phyloP scores from a whole-genome alignment of 2,113 vertebrate genomes.

The Rhodinocichla rosea region DNA sequence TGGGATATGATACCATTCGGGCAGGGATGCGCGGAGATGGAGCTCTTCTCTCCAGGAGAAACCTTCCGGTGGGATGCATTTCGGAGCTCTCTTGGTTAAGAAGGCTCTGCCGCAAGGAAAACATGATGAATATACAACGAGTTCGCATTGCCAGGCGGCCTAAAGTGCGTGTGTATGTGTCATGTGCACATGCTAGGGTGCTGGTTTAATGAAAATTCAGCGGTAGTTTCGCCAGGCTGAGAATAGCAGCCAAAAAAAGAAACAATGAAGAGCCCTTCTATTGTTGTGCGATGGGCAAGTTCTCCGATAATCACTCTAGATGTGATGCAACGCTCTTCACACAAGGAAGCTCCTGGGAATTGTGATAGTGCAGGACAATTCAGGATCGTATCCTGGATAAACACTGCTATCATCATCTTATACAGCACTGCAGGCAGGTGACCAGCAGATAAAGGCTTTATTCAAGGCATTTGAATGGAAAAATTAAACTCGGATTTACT shows the following conservation, averaged over 20 bases:
- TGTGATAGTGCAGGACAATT: neutral
- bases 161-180: neutral
- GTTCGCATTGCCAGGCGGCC: neutral
- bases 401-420: constrained; percentile 15
- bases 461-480: constrained; percentile 48
- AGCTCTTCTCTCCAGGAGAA: neutral
- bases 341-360: neutral
- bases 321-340: neutral
- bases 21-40: neutral
- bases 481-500: constrained; percentile 51
- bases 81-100: neutral
- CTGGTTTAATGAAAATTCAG: constrained; percentile 53
- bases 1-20: neutral
- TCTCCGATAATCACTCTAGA: constrained; percentile 55
- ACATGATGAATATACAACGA: neutral
- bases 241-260: neutral
- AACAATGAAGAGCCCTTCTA: constrained; percentile 18
- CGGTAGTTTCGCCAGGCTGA: constrained; percentile 26
- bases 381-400: neutral
- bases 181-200: neutral
- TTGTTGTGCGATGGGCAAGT: constrained; percentile 27
- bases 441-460: constrained; percentile 1
- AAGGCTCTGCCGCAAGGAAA: neutral
- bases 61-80: fast-evolving
- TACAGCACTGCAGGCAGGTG: constrained; percentile 1